Evolutionary conservation across 1,140 invertebrate genomes (phyloP).

Genomic region (Zelostemma sp.): DNA sequence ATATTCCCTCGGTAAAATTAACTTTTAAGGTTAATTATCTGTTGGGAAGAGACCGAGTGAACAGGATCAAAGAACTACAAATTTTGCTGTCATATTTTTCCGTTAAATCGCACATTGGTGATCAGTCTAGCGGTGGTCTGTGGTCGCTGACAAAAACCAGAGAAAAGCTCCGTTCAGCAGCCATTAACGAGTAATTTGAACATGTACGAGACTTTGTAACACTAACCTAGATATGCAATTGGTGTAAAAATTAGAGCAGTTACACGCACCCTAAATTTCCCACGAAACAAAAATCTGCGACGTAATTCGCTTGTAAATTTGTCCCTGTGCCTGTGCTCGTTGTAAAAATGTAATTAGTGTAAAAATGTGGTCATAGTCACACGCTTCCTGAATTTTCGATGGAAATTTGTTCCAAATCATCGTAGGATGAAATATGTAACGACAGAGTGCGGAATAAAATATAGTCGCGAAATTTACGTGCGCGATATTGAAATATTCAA

Average conservation of each 20-base stretch:
- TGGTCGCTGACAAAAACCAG: constrained; percentile 46
- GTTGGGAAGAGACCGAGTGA: constrained; percentile 25
- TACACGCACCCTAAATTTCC: too few relatives aligned
- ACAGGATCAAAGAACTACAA: constrained; percentile 61
- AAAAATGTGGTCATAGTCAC: too few relatives aligned
- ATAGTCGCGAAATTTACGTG: too few relatives aligned
- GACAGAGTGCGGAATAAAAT: too few relatives aligned
- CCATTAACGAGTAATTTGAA: constrained; percentile 16
- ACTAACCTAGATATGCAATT: constrained; percentile 35
- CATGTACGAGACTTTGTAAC: constrained; percentile 33
- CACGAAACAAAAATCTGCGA: too few relatives aligned
- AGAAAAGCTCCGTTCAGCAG: constrained; percentile 27
- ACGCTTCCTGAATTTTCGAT: too few relatives aligned
- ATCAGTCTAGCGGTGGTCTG: constrained; percentile 44
- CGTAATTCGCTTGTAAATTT: too few relatives aligned
- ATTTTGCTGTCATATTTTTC: constrained; percentile 63
- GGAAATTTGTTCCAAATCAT: too few relatives aligned
- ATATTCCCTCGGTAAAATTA: constrained; percentile 24
- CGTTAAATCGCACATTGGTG: constrained; percentile 55
- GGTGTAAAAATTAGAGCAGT: not conserved
- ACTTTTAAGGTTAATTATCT: constrained; percentile 66
- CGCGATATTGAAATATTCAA: not conserved
- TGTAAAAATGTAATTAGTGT: too few relatives aligned
- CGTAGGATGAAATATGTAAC: too few relatives aligned
- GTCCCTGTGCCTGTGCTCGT: too few relatives aligned